Evolutionary conservation across 2,888 invertebrate genomes (phyloP).

Genomic region (Lymantria dispar): DNA sequence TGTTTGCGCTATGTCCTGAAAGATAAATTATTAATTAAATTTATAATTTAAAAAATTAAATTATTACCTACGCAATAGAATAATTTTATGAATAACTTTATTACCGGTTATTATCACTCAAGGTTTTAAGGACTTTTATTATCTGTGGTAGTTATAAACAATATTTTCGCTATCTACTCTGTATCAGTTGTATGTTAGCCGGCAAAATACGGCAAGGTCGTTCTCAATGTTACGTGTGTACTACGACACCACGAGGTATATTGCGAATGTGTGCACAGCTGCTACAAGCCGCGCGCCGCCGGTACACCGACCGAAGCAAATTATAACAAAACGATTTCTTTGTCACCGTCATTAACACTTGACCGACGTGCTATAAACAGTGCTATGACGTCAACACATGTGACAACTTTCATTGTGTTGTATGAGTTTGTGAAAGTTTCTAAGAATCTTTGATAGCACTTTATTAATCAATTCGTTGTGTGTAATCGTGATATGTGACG

Average conservation of each 20-base stretch:
- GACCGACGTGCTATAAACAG: constrained; percentile 12
- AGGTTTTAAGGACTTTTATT: constrained; percentile 4
- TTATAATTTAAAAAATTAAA: neutral
- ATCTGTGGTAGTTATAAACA: constrained; percentile 17
- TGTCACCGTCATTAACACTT: constrained; percentile 21
- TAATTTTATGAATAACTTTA: neutral
- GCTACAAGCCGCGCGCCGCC: constrained; percentile 26
- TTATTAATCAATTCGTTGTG: constrained; percentile 26
- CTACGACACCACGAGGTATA: constrained; percentile 15
- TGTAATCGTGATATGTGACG: constrained; percentile 26
- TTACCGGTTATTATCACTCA: neutral
- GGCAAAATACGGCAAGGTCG: constrained; percentile 70
- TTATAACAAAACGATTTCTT: constrained; percentile 35
- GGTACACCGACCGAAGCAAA: constrained; percentile 43
- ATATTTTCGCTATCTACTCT: constrained; percentile 41
- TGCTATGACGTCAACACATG: constrained; percentile 20
- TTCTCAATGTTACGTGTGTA: constrained; percentile 61
- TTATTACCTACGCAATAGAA: neutral
- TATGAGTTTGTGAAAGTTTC: constrained; percentile 3
- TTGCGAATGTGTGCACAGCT: constrained; percentile 49
- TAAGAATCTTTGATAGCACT: constrained; percentile 7
- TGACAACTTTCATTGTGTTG: constrained; percentile 4
- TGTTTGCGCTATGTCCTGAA: neutral
- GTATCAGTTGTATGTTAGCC: constrained; percentile 37
- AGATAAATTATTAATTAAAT: constrained; percentile 2